Base-by-base conservation (phyloP, 2,113 vertebrate genomes). In the Anser brachyrhynchus region DNA sequence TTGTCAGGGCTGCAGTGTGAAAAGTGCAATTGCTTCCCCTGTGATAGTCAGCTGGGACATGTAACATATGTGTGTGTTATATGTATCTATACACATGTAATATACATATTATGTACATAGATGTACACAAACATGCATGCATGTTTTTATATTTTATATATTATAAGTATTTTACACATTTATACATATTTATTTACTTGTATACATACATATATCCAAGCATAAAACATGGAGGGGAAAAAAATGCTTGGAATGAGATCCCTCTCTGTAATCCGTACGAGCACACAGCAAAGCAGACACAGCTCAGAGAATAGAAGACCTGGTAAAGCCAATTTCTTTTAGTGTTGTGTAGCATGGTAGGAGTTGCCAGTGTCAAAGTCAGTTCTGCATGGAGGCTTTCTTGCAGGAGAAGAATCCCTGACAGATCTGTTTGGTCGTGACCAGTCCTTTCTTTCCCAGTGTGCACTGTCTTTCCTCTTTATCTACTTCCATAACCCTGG, bases 221-320 rank as follows among this genome's bases (percentile, higher is more conserved):
- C 21, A 4, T 0, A 13, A 15, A 46, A 41, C 72, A 8, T 0
- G 2, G n/a, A n/a, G 46, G 10, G 35, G 28, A 43, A 20, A 46
- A 35, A 49, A 43, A 0, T 0, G 2, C 67, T 22, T 11, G 39
- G 28, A 26, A 23, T 20, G 51, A 15, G 31, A 54, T 44, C 26
- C 1, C 1, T 33, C 0, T 54, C 58, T 51, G 31, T 21, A 19
- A 19, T 0, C 0, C 2, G 1, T 0, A 51, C 51, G 43, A 70
- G 39, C 58, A 17, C 21, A 3, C 2, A 29, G 17, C 66, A 49
- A 64, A n/a, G 26, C 29, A 10, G 20, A 49, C 62, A 66, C 1
- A 58, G 55, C 70, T 51, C 44, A 13, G 59, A 39, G 39, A 25
- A 58, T 18, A 67, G 4, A 74, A 64, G 46, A 33, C 23, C 1